These are phyloP conservation scores for Sitobion miscanthi DNA, from an alignment of 1,140 invertebrate species.

Conservation along the genomic window DNA sequence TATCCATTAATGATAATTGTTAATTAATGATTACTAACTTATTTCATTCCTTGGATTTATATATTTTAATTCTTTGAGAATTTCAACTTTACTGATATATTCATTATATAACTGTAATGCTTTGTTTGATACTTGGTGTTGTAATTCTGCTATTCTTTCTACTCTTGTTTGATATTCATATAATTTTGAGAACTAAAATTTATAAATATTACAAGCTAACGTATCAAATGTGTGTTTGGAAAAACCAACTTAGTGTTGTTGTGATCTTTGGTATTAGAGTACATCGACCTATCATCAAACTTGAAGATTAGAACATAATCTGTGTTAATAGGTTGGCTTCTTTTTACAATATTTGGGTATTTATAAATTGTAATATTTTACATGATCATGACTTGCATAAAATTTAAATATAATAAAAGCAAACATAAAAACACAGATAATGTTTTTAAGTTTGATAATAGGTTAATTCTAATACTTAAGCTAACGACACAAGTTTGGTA, in stretches of 20 bases:
- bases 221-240: background rate
- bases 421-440: too few relatives aligned
- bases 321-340: background rate
- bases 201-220: background rate
- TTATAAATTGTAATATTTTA: too few relatives aligned
- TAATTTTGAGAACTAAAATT: constrained; percentile 41
- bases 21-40: constrained; percentile 19
- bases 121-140: constrained; percentile 51
- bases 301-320: background rate
- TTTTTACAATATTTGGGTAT: too few relatives aligned
- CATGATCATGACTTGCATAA: too few relatives aligned
- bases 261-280: background rate
- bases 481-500: background rate
- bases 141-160: constrained; percentile 44
- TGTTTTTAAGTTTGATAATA: too few relatives aligned
- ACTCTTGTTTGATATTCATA: constrained; percentile 52
- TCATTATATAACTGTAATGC: constrained; percentile 53
- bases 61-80: constrained; percentile 81
- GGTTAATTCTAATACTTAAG: background rate
- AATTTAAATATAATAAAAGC: too few relatives aligned
- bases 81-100: constrained; percentile 66
- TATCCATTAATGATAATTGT: background rate
- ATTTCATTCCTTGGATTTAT: constrained; percentile 59
- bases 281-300: too few relatives aligned
- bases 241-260: background rate